Evolutionary conservation across 2,113 vertebrate genomes (phyloP), one percentile per base, ranked within the genome.

Genomic region (Baryphthengus martii): DNA sequence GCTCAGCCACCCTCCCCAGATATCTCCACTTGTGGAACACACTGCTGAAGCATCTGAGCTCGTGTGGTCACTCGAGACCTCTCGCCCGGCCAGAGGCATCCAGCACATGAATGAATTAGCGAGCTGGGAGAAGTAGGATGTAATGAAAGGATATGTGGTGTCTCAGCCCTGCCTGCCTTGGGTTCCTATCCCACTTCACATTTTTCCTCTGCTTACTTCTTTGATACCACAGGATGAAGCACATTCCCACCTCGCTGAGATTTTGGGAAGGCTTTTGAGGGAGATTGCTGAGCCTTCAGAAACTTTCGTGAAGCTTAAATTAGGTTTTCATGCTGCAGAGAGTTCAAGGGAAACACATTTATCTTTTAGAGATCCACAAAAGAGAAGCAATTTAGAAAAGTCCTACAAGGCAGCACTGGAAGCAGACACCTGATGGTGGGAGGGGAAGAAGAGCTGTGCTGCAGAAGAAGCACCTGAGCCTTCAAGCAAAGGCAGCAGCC

Each of bases 321-420:
- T 66, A 70, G 71, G 53, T 95, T 70, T 68, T 73, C 59, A n/a
- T 26, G 90, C 90, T 63, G 90, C 63, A 70, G 72, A 71, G 67
- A 53, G n/a, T 29, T 62, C 58, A 67, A 50, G 58, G 75, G 70
- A 72, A 80, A 26, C 53, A 25, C 88, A 71, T 73, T 76, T 44
- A 33, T 84, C 92, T 80, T 47, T 63, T 4, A 9, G 59, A 83
- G 79, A 66, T 2, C 37, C 15, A 44, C 7, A 3, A 33, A 56
- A 50, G 35, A 55, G 63, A 45, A 83, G 62, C 17, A 15, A 17
- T 40, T 83, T 11, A 28, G 74, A n/a, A 17, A 10, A 93, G 84
- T 9, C 37, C 11, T 0, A 0, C 0, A 7, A 71, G 52, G 1
- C 11, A 7, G 40, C 4, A 0, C 49, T 6, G 1, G 0, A 3